Percentiles rank a stretch among this genome's conserved stretches.
These are phyloP conservation scores for Papilio xuthus DNA, from an alignment of 1,140 invertebrate genomes.

Conservation along the genomic window DNA sequence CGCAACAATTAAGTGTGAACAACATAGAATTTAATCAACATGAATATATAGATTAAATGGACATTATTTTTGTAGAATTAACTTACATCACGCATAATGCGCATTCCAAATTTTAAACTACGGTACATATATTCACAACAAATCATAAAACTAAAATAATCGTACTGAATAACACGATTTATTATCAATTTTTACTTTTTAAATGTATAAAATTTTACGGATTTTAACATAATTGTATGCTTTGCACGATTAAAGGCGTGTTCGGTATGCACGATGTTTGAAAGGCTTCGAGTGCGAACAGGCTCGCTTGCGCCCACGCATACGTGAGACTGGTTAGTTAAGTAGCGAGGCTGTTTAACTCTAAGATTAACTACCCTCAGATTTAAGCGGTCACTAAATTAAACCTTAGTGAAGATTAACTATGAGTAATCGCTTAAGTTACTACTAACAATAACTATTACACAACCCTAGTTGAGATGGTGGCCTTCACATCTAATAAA, in stretches of 20 bases:
- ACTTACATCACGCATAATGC: background rate
- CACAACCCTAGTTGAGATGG: no score
- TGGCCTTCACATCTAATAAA: no score
- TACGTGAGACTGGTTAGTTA: constrained; percentile 18
- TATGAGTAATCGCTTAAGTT: no score
- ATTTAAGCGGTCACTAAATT: no score
- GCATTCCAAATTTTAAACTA: background rate
- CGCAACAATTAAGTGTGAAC: background rate
- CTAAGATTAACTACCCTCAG: background rate
- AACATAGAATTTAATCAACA: background rate
- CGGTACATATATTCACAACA: background rate
- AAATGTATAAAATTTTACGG: background rate
- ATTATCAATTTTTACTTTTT: no score
- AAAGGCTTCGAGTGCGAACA: constrained; percentile 11
- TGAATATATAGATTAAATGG: background rate
- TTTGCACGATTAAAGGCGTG: constrained; percentile 3
- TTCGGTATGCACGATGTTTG: constrained; percentile 6
- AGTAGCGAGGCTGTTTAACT: background rate
- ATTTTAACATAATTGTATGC: background rate
- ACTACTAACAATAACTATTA: no score
- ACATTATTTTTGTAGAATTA: background rate
- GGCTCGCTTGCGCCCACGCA: constrained; percentile 5
- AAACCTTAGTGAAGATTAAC: no score
- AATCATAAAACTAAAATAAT: no score
- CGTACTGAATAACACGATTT: no score